Conservation (phyloP, 1,140 invertebrate species). For the Drosophila navojoa region DNA sequence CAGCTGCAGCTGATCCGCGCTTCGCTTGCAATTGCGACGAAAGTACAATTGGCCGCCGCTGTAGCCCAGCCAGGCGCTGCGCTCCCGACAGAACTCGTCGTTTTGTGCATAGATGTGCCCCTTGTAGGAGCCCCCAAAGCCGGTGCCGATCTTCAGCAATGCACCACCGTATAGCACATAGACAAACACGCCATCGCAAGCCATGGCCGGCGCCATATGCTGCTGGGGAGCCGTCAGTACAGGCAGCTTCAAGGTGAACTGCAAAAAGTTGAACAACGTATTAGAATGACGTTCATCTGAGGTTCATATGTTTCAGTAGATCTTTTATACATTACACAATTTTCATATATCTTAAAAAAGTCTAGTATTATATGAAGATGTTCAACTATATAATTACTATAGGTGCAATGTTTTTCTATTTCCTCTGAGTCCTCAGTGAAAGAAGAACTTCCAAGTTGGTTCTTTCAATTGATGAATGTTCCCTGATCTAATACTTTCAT, state of each 20-base stretch:
- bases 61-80: slow-evolving; percentile 92
- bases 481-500: too few relatives aligned
- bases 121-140: slow-evolving; percentile 94
- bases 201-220: slow-evolving; percentile 86
- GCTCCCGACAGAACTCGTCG: slow-evolving; percentile 90
- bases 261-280: neutral
- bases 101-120: slow-evolving; percentile 93
- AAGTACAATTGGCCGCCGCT: slow-evolving; percentile 85
- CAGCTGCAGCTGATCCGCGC: slow-evolving; percentile 73
- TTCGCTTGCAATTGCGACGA: slow-evolving; percentile 73
- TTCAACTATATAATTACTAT: too few relatives aligned
- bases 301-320: too few relatives aligned
- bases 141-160: slow-evolving; percentile 95
- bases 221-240: slow-evolving; percentile 3
- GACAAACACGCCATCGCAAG: slow-evolving; percentile 94
- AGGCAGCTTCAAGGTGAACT: slow-evolving; percentile 68
- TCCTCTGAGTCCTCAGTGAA: too few relatives aligned
- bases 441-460: too few relatives aligned
- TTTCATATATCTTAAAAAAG: too few relatives aligned
- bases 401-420: too few relatives aligned
- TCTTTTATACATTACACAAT: too few relatives aligned
- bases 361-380: too few relatives aligned
- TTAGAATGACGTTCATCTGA: neutral
- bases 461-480: too few relatives aligned
- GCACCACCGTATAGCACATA: slow-evolving; percentile 92